Evolutionary conservation across 2,888 invertebrate species (phyloP).

Genomic region (Apotomis capreana): DNA sequence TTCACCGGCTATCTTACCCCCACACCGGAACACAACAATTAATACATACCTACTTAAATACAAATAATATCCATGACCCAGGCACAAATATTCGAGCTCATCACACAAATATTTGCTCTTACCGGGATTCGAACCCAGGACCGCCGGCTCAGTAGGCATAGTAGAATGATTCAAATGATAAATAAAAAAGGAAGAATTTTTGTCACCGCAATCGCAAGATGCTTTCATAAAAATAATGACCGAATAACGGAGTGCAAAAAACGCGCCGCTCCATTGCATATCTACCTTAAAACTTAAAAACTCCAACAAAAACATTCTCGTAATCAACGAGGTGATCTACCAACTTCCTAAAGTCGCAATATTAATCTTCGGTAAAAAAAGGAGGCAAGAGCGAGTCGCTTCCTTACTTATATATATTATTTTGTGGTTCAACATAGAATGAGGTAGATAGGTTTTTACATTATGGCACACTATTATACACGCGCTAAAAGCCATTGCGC

Average conservation of each 20-base stretch:
- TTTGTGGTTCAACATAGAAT: not conserved
- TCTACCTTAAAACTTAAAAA: slow-evolving; percentile 65
- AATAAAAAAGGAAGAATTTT: slow-evolving; percentile 48
- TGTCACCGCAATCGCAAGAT: slow-evolving; percentile 60
- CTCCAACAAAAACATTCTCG: slow-evolving; percentile 74
- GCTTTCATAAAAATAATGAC: slow-evolving; percentile 61
- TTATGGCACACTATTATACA: no score
- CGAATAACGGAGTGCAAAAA: slow-evolving; percentile 63
- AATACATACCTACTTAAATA: no score
- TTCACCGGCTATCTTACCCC: no score
- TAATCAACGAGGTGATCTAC: slow-evolving; percentile 78
- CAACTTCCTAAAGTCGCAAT: slow-evolving; percentile 73
- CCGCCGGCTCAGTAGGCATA: no score
- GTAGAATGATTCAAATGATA: not conserved
- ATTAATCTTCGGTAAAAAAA: slow-evolving; percentile 59
- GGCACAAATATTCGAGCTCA: not conserved
- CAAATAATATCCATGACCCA: no score
- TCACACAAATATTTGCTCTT: slow-evolving; percentile 4
- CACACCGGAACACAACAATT: no score
- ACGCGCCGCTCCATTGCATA: slow-evolving; percentile 65
- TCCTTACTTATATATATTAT: not conserved
- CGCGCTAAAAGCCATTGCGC: no score
- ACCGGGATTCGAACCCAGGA: no score
- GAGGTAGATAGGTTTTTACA: not conserved
- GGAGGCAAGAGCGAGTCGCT: slow-evolving; percentile 26